phyloP scores from a whole-genome alignment of 1,140 invertebrate genomes.

The Philopotamus ludificatus region DNA sequence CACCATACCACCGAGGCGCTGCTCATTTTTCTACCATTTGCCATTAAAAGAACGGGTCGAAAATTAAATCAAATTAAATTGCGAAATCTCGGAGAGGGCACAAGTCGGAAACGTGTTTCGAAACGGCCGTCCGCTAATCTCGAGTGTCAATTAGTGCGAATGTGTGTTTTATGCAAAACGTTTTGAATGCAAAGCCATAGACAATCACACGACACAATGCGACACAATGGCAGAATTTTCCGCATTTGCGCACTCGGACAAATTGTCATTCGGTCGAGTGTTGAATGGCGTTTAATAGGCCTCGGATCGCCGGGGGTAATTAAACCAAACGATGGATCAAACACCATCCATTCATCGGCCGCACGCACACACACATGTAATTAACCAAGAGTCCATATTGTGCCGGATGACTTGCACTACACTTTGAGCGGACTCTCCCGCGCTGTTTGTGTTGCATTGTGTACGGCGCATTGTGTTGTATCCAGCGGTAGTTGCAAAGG shows the following conservation, averaged over 20 bases:
- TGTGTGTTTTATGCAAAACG: too few relatives aligned
- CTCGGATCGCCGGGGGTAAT: neutral
- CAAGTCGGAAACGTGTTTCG: too few relatives aligned
- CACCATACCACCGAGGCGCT: neutral
- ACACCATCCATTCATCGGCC: neutral
- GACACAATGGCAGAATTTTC: too few relatives aligned
- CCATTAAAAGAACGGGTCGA: too few relatives aligned
- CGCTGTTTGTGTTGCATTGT: neutral
- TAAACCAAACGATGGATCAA: neutral
- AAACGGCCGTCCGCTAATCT: too few relatives aligned
- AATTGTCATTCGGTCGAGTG: too few relatives aligned
- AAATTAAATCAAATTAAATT: too few relatives aligned
- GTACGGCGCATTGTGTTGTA: neutral
- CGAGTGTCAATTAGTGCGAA: too few relatives aligned
- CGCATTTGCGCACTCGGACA: too few relatives aligned
- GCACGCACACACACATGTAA: neutral
- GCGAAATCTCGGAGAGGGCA: too few relatives aligned
- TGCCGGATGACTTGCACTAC: constrained; percentile 16
- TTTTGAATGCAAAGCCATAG: too few relatives aligned
- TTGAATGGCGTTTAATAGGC: neutral
- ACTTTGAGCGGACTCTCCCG: neutral
- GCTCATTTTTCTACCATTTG: neutral
- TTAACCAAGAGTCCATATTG: constrained; percentile 3
- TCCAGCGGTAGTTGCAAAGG: constrained; percentile 18
- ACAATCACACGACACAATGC: too few relatives aligned